Conservation (phyloP, 2,888 invertebrate genomes). For the Bhutanitis thaidina region DNA sequence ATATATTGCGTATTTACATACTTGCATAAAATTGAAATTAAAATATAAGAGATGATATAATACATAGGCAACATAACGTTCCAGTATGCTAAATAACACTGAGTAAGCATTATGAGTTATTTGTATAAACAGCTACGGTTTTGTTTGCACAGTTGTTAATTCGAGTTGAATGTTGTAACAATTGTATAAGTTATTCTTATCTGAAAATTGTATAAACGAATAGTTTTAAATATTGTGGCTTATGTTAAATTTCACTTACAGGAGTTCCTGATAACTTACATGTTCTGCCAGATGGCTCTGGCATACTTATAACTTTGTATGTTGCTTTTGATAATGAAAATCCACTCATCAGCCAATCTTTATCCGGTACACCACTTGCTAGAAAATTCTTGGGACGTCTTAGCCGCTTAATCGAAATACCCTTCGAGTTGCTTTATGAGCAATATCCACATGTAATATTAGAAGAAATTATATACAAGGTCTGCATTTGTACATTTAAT, state of each 20-base stretch:
- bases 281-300: constrained; percentile 80
- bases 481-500: constrained; percentile 31
- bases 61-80: constrained; percentile 24
- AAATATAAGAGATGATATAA: constrained; percentile 20
- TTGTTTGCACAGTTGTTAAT: constrained; percentile 37
- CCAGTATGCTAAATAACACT: not conserved
- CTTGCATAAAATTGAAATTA: constrained; percentile 24
- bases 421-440: constrained; percentile 81
- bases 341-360: constrained; percentile 75
- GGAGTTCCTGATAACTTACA: constrained; percentile 84
- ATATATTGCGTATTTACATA: constrained; percentile 35
- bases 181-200: not conserved
- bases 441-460: constrained; percentile 83
- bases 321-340: constrained; percentile 74
- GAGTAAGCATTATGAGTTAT: constrained; percentile 4
- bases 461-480: constrained; percentile 81
- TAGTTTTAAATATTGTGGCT: not conserved
- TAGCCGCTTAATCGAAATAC: constrained; percentile 79
- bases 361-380: constrained; percentile 81
- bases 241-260: constrained; percentile 25
- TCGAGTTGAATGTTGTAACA: not conserved
- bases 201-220: not conserved
- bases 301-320: constrained; percentile 83
- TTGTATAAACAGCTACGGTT: not conserved
- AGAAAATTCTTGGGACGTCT: constrained; percentile 83